Conservation (phyloP, 2,797 vertebrate genomes). For the Anguilla megastoma region DNA sequence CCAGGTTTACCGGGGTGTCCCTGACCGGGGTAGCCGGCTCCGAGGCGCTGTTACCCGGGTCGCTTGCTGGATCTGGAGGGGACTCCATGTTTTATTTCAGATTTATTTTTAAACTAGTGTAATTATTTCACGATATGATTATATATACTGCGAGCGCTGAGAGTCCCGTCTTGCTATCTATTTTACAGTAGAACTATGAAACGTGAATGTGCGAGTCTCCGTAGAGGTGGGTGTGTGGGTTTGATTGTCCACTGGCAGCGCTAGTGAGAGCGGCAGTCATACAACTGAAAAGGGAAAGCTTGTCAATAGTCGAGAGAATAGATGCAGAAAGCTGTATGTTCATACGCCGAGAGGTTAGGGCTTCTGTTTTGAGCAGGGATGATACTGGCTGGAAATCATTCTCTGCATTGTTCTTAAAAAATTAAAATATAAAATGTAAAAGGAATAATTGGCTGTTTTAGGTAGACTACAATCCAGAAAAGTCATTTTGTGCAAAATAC, state of each 20-base stretch:
- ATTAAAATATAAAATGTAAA: background rate
- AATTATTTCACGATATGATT: constrained; percentile 77
- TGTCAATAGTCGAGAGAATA: constrained; percentile 79
- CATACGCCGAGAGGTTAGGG: background rate
- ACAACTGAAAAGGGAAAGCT: constrained; percentile 73
- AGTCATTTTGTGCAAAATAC: background rate
- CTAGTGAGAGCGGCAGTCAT: constrained; percentile 66
- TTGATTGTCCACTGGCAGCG: constrained; percentile 75
- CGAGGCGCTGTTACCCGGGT: constrained; percentile 91
- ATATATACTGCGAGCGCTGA: constrained; percentile 80
- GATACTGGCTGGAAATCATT: constrained; percentile 32
- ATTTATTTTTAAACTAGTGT: constrained; percentile 61
- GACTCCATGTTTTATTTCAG: constrained; percentile 89
- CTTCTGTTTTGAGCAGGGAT: background rate
- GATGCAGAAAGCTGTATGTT: constrained; percentile 62
- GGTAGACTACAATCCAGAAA: background rate
- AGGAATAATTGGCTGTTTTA: background rate
- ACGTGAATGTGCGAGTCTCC: constrained; percentile 84
- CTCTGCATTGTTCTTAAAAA: background rate
- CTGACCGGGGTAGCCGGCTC: constrained; percentile 88
- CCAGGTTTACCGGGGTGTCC: constrained; percentile 90
- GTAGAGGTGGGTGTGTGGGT: constrained; percentile 72
- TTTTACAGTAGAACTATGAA: constrained; percentile 92
- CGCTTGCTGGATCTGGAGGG: constrained; percentile 92
- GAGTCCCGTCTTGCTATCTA: constrained; percentile 84